Conservation (phyloP, 2,888 invertebrate genomes). For the Panopea generosa region DNA sequence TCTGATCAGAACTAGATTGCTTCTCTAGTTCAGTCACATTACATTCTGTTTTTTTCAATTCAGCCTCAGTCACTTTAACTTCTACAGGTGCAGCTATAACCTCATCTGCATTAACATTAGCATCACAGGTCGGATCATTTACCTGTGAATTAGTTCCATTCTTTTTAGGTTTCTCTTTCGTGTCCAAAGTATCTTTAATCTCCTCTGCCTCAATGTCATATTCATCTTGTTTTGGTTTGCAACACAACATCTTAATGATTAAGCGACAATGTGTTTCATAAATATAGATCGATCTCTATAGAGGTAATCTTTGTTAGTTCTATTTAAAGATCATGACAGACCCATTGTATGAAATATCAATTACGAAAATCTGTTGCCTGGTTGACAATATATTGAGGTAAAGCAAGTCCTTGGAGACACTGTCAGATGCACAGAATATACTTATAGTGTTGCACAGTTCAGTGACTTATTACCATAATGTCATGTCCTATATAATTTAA, state of each 20-base stretch:
- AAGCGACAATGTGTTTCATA: neutral
- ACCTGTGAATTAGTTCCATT: neutral
- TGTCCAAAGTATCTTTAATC: constrained; percentile 9
- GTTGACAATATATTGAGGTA: no score
- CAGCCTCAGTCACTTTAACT: constrained; percentile 41
- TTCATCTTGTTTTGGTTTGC: constrained; percentile 28
- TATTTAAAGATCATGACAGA: no score
- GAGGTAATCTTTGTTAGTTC: no score
- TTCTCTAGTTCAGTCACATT: constrained; percentile 14
- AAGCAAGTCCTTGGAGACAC: no score
- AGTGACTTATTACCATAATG: no score
- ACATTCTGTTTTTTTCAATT: neutral
- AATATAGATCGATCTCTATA: no score
- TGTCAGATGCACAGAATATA: no score
- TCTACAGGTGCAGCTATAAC: constrained; percentile 30
- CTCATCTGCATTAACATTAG: neutral
- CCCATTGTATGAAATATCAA: no score
- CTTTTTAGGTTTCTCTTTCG: constrained; percentile 11
- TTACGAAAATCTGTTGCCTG: no score
- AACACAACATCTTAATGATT: constrained; percentile 53
- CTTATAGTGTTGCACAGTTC: no score
- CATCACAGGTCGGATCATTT: neutral
- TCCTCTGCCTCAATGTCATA: constrained; percentile 34
- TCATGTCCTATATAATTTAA: no score
- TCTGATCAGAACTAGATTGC: constrained; percentile 4